Percentiles rank a stretch among this genome's conserved stretches.
phyloP scores from a whole-genome alignment of 2,888 invertebrate genomes.

The Sepiola atlantica region DNA sequence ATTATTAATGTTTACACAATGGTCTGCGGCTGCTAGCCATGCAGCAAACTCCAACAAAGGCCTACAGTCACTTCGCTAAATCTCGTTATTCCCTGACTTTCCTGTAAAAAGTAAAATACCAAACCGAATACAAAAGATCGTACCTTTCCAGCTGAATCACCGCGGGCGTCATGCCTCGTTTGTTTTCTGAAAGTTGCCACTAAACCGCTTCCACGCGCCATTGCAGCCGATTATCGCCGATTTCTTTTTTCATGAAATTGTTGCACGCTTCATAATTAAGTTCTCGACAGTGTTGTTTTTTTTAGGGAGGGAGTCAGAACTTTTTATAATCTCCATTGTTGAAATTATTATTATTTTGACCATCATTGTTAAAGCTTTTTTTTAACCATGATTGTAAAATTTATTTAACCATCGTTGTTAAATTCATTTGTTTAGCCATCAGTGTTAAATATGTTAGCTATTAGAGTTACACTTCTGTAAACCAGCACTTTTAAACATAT shows the following conservation, averaged over 20 bases:
- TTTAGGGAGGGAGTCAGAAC: neutral
- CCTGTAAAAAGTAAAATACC: no score
- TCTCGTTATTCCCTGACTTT: neutral
- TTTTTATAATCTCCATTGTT: neutral
- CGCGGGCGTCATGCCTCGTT: neutral
- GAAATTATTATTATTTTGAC: no score
- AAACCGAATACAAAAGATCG: neutral
- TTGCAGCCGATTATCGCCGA: neutral
- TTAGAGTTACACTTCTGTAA: no score
- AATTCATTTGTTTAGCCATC: no score
- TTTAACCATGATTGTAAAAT: no score
- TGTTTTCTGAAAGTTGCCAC: neutral
- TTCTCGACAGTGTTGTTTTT: neutral
- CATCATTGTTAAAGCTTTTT: no score
- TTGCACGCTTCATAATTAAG: neutral
- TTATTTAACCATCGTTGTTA: no score
- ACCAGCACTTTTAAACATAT: no score
- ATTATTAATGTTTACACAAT: neutral
- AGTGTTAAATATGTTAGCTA: no score
- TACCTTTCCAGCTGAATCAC: neutral
- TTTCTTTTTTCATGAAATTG: neutral
- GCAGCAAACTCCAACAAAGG: neutral
- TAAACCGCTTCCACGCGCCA: neutral
- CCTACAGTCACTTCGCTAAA: neutral
- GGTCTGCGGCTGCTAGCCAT: neutral